Conservation (phyloP, 1,140 invertebrate species). For the Drosophila sp. region DNA sequence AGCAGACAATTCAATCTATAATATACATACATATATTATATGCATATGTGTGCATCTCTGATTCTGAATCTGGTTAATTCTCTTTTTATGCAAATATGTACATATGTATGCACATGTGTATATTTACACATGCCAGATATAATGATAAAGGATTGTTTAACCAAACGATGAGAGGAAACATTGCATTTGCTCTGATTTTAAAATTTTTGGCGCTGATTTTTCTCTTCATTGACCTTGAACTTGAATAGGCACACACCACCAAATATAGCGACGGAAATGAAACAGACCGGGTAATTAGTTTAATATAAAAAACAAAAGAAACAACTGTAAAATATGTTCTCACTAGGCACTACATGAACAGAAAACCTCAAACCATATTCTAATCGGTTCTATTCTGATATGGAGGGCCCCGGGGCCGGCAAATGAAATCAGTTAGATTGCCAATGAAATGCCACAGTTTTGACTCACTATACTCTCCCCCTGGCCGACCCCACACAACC, state of each 20-base stretch:
- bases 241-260: constrained; percentile 30
- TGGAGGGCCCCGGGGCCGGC: background rate
- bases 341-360: background rate
- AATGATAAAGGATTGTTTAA: too few species aligned
- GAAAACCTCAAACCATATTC: constrained; percentile 4
- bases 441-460: constrained; percentile 36
- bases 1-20: too few species aligned
- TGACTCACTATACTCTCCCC: constrained; percentile 27
- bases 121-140: too few species aligned
- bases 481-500: background rate
- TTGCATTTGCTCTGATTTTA: too few species aligned
- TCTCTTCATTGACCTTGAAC: constrained; percentile 54
- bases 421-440: constrained; percentile 16
- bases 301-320: background rate
- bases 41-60: too few species aligned
- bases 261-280: constrained; percentile 1
- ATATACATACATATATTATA: too few species aligned
- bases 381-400: constrained; percentile 3
- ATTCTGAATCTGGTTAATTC: too few species aligned
- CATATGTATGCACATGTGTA: too few species aligned
- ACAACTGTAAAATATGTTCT: background rate
- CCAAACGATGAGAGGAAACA: too few species aligned
- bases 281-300: background rate
- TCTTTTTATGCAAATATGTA: too few species aligned
- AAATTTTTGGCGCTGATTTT: too few species aligned